These are phyloP conservation scores for Microctenopoma lineatum DNA, from an alignment of 2,797 vertebrate genomes.

Conservation along the genomic window DNA sequence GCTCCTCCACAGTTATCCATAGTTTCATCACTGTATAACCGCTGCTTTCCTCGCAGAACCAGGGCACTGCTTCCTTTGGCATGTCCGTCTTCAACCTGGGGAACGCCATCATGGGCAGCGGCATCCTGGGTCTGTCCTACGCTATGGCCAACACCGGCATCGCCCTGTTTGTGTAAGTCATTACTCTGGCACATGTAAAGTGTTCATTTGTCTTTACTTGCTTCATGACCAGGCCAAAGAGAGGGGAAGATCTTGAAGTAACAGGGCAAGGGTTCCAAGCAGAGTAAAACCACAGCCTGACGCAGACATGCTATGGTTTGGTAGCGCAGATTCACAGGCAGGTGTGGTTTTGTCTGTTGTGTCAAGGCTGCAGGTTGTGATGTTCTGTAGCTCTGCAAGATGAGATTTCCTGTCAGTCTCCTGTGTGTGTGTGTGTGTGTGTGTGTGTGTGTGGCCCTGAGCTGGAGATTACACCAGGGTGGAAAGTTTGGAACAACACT, in stretches of 20 bases:
- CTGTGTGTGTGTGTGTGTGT: slow-evolving; percentile 14
- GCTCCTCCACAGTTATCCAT: not conserved
- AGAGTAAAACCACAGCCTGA: not conserved
- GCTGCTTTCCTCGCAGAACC: slow-evolving; percentile 82
- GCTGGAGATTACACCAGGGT: slow-evolving; percentile 14
- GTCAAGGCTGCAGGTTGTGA: slow-evolving; percentile 24
- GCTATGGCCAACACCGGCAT: slow-evolving; percentile 99
- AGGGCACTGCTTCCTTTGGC: slow-evolving; percentile 95
- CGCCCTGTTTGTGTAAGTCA: slow-evolving; percentile 96
- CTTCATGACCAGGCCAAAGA: no score
- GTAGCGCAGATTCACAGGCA: not conserved
- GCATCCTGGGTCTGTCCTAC: slow-evolving; percentile 96
- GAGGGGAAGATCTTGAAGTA: not conserved
- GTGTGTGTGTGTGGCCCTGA: slow-evolving; percentile 32
- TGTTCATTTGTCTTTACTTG: no score
- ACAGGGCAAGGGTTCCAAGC: not conserved
- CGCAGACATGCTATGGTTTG: not conserved
- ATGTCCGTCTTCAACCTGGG: slow-evolving; percentile 99
- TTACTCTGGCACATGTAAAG: no score
- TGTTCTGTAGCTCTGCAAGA: not conserved
- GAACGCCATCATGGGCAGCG: slow-evolving; percentile 99
- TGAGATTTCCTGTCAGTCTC: not conserved
- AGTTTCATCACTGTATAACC: not conserved
- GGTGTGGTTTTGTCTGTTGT: slow-evolving; percentile 44
- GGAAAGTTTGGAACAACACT: slow-evolving; percentile 19